phyloP scores from a whole-genome alignment of 1,140 invertebrate genomes.

The Kradibia gibbosae region DNA sequence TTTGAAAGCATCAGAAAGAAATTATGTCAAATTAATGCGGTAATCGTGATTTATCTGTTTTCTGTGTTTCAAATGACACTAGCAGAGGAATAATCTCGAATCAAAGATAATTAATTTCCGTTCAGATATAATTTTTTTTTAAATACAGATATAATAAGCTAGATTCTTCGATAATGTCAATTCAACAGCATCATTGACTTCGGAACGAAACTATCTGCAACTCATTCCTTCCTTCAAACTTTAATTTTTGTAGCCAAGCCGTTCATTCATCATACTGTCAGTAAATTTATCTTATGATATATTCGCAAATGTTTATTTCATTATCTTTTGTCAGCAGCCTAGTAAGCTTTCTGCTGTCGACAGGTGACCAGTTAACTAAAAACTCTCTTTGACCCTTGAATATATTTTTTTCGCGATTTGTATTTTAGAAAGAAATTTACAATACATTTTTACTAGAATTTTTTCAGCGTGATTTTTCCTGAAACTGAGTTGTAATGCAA shows the following conservation, averaged over 20 bases:
- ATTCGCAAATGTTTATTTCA: neutral
- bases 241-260: neutral
- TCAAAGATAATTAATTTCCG: neutral
- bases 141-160: neutral
- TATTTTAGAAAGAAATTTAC: neutral
- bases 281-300: neutral
- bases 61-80: neutral
- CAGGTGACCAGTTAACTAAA: neutral
- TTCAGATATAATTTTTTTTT: neutral
- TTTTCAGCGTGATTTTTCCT: no score
- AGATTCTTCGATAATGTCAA: neutral
- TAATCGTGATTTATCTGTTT: neutral
- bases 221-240: neutral
- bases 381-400: neutral
- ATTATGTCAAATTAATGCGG: no score
- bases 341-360: neutral
- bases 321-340: neutral
- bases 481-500: no score
- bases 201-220: neutral
- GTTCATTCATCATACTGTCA: constrained; percentile 16
- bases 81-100: neutral
- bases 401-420: neutral
- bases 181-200: neutral
- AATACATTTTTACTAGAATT: neutral
- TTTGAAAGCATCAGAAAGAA: no score